These are phyloP conservation scores for Thaumatotibia leucotreta DNA, from an alignment of 1,140 invertebrate species.

Conservation along the genomic window DNA sequence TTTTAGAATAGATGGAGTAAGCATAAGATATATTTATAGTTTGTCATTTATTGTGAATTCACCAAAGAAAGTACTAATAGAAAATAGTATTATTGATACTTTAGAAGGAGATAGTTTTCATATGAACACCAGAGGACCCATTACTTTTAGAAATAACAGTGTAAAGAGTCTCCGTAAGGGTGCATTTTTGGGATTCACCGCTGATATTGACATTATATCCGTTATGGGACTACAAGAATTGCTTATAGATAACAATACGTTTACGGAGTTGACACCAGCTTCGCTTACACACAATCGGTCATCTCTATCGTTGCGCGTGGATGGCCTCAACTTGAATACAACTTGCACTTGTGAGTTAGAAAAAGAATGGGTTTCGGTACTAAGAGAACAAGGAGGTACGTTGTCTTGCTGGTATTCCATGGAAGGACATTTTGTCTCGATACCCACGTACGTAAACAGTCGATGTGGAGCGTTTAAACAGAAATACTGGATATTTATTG, in stretches of 20 bases:
- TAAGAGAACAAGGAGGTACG: constrained; percentile 48
- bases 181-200: constrained; percentile 79
- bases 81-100: constrained; percentile 78
- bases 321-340: constrained; percentile 78
- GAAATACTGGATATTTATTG: constrained; percentile 64
- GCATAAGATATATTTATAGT: constrained; percentile 77
- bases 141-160: constrained; percentile 82
- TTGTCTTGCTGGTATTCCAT: constrained; percentile 61
- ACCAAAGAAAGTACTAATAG: constrained; percentile 79
- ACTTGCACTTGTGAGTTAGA: constrained; percentile 78
- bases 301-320: constrained; percentile 76
- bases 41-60: constrained; percentile 80
- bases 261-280: constrained; percentile 75
- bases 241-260: constrained; percentile 81
- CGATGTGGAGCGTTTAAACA: constrained; percentile 62
- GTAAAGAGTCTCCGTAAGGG: constrained; percentile 77
- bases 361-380: constrained; percentile 52
- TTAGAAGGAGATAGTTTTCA: constrained; percentile 82
- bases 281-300: constrained; percentile 79
- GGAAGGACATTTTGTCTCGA: constrained; percentile 50
- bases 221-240: constrained; percentile 69
- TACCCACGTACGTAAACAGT: constrained; percentile 56
- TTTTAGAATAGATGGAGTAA: constrained; percentile 80
- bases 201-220: constrained; percentile 66
- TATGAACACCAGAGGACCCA: constrained; percentile 78